A percentile compares a stretch with the other conserved stretches of the same genome.
Evolutionary conservation across 2,888 invertebrate species (phyloP).

Genomic region (Trichogramma dendrolimi): DNA sequence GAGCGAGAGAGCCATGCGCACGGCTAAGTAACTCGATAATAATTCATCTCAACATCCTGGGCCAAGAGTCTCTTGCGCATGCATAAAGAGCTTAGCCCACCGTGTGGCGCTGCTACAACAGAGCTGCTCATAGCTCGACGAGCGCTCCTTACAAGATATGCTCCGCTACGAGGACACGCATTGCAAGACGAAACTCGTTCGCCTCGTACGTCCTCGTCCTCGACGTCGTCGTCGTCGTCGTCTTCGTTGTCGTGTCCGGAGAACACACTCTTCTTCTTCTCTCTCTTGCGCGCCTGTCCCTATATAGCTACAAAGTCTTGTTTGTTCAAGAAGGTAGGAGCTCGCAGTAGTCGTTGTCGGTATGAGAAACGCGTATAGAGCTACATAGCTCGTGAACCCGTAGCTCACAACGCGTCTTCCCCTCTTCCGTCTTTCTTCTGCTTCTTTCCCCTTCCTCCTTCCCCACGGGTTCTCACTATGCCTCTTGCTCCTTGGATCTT

Average conservation of each 20-base stretch:
- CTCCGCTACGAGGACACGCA: not conserved
- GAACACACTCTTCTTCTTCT: slow-evolving; percentile 13
- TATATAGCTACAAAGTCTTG: slow-evolving; percentile 26
- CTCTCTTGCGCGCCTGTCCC: slow-evolving; percentile 5
- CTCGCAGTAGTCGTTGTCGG: slow-evolving; percentile 34
- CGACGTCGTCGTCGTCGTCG: slow-evolving; percentile 19
- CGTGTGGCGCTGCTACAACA: too few species aligned
- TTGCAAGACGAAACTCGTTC: slow-evolving; percentile 36
- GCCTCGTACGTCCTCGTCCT: slow-evolving; percentile 39
- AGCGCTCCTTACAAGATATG: too few species aligned
- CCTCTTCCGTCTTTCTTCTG: slow-evolving; percentile 37
- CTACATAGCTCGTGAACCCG: slow-evolving; percentile 49
- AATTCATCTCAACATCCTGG: too few species aligned
- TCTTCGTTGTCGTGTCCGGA: slow-evolving; percentile 31
- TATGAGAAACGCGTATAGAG: slow-evolving; percentile 52
- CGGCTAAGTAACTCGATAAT: too few species aligned
- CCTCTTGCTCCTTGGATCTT: slow-evolving; percentile 15
- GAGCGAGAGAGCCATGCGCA: too few species aligned
- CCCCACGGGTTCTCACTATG: slow-evolving; percentile 13
- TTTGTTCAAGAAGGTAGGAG: slow-evolving; percentile 31
- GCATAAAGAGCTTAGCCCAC: too few species aligned
- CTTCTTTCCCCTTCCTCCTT: slow-evolving; percentile 16
- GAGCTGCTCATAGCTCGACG: too few species aligned
- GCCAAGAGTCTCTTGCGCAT: too few species aligned
- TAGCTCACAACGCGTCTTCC: slow-evolving; percentile 49